Conservation (phyloP, 1,140 invertebrate genomes). For the Cyrtorhinus lividipennis region DNA sequence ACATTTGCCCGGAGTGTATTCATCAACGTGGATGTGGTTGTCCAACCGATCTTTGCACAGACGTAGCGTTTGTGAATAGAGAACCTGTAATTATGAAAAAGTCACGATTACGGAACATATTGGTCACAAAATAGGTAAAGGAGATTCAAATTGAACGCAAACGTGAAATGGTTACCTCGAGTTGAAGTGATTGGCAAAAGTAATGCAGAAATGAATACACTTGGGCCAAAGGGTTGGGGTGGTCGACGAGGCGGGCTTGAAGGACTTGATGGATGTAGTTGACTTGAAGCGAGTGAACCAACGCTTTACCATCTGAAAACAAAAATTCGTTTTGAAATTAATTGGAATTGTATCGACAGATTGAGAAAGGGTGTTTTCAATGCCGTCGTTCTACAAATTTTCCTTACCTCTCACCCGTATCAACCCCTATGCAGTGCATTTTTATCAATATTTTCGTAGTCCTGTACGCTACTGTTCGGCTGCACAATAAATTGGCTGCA, state of each 20-base stretch:
- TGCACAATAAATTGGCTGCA: no score
- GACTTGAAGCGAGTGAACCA: constrained; percentile 85
- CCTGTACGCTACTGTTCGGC: no score
- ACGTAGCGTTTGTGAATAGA: constrained; percentile 85
- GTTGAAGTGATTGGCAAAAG: constrained; percentile 87
- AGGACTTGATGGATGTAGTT: constrained; percentile 82
- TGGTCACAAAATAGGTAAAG: not conserved
- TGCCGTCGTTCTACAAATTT: no score
- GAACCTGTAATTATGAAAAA: constrained; percentile 40
- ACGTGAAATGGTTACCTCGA: constrained; percentile 44
- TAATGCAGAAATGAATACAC: constrained; percentile 79
- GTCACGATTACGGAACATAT: not conserved
- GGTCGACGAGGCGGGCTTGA: constrained; percentile 73
- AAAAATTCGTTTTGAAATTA: no score
- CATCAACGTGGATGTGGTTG: constrained; percentile 81
- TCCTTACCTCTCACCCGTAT: no score
- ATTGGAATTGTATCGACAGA: no score
- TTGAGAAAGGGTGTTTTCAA: no score
- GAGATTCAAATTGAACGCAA: not conserved
- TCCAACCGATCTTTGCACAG: constrained; percentile 76
- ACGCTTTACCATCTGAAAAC: constrained; percentile 72
- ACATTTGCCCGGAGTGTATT: constrained; percentile 76
- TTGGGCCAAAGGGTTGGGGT: constrained; percentile 56
- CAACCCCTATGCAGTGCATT: no score
- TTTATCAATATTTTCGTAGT: no score